Conservation (phyloP, 2,888 invertebrate species). For the Chymomyza procnemis region DNA sequence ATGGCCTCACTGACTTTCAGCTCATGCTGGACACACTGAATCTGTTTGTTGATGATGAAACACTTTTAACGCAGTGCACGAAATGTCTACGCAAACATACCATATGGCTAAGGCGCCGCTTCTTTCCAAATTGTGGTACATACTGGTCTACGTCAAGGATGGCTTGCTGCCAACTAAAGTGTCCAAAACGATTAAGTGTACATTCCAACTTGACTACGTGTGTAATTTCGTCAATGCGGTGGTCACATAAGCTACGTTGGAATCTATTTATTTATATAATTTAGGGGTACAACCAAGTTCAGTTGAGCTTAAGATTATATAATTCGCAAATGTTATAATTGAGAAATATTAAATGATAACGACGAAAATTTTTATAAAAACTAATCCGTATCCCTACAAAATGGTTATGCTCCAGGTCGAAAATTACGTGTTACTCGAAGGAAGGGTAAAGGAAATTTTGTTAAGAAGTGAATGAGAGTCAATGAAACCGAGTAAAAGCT, state of each 20-base stretch:
- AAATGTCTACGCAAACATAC: conserved; percentile 46
- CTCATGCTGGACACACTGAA: background rate
- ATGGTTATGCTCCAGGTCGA: too few species aligned
- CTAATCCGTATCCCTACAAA: too few species aligned
- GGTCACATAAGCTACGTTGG: background rate
- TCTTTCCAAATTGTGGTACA: conserved; percentile 16
- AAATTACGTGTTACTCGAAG: too few species aligned
- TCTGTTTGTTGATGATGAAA: conserved; percentile 6
- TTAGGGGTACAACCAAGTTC: too few species aligned
- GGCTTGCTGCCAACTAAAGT: conserved; percentile 39
- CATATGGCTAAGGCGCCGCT: conserved; percentile 30
- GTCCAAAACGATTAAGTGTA: conserved; percentile 64
- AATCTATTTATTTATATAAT: too few species aligned
- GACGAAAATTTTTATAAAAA: too few species aligned
- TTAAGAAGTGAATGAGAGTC: too few species aligned
- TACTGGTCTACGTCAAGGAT: conserved; percentile 24
- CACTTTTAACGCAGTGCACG: conserved; percentile 45
- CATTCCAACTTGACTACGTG: conserved; percentile 23
- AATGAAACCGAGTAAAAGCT: too few species aligned
- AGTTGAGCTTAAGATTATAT: too few species aligned
- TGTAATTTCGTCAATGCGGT: background rate
- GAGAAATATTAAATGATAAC: too few species aligned
- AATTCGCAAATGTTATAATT: too few species aligned
- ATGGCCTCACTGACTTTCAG: background rate
- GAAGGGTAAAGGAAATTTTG: too few species aligned